phyloP scores from a whole-genome alignment of 2,888 invertebrate genomes.

The Hirtodrosophila alboralis region DNA sequence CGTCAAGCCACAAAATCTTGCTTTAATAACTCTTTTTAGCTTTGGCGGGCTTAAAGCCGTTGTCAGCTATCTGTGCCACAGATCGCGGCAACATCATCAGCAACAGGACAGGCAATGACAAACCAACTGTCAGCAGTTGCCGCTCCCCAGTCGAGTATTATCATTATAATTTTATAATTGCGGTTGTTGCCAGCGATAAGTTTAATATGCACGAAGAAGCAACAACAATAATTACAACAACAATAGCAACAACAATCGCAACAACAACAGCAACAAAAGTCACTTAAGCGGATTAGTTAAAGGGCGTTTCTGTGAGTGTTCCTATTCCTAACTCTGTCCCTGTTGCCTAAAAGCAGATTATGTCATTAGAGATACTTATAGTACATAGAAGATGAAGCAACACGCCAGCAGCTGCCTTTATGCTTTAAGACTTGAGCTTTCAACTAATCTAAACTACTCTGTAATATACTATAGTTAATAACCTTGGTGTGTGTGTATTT shows the following conservation, averaged over 20 bases:
- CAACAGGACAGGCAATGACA: slow-evolving; percentile 66
- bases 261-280: slow-evolving; percentile 62
- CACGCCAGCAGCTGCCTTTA: slow-evolving; percentile 28
- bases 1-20: slow-evolving; percentile 40
- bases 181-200: slow-evolving; percentile 75
- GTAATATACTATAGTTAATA: slow-evolving; percentile 12
- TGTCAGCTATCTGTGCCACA: slow-evolving; percentile 61
- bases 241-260: slow-evolving; percentile 31
- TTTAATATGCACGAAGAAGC: slow-evolving; percentile 70
- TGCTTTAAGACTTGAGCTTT: slow-evolving; percentile 31
- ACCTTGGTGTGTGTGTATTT: too few species aligned
- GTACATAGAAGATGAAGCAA: slow-evolving; percentile 24
- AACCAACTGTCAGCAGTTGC: slow-evolving; percentile 77
- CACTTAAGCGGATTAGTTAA: slow-evolving; percentile 78
- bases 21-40: slow-evolving; percentile 79
- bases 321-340: slow-evolving; percentile 14
- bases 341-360: slow-evolving; percentile 76
- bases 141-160: slow-evolving; percentile 74
- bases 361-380: slow-evolving; percentile 71
- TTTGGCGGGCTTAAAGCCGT: slow-evolving; percentile 30
- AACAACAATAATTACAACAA: slow-evolving; percentile 22
- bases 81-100: slow-evolving; percentile 59
- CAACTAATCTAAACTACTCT: slow-evolving; percentile 19
- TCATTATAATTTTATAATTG: slow-evolving; percentile 80
- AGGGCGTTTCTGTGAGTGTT: slow-evolving; percentile 58